Conservation (phyloP, 2,797 vertebrate genomes). For the Masticophis lateralis region DNA sequence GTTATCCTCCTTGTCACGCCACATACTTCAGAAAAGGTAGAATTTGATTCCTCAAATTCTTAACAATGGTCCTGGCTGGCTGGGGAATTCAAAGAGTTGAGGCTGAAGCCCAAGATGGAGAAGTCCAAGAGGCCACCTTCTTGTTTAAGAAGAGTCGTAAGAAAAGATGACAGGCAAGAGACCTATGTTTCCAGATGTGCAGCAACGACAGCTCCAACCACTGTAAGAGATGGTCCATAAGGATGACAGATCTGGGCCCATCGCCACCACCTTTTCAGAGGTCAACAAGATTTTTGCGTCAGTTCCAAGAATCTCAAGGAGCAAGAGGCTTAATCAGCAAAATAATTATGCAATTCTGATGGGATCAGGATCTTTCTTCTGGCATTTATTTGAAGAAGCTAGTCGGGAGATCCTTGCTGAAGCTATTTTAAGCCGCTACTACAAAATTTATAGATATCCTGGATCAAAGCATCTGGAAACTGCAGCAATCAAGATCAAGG, state of each 20-base stretch:
- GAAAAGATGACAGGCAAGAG: not conserved
- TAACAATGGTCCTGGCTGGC: not conserved
- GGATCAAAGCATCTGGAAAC: not conserved
- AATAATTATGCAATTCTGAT: not conserved
- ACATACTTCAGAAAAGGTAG: not conserved
- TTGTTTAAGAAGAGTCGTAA: not conserved
- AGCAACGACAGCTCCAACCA: not conserved
- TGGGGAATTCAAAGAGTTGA: not conserved
- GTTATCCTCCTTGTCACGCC: not conserved
- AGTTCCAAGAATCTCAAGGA: not conserved
- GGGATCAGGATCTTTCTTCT: not conserved
- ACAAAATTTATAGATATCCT: not conserved
- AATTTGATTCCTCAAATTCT: not conserved
- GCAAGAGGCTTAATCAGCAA: not conserved
- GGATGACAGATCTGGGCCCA: not conserved
- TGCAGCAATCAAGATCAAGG: not conserved
- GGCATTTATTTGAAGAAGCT: not conserved
- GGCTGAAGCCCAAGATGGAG: not conserved
- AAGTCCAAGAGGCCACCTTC: not conserved
- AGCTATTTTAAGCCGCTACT: not conserved
- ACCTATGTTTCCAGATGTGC: not conserved
- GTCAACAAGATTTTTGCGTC: not conserved
- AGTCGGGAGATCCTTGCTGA: not conserved
- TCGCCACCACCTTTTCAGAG: not conserved
- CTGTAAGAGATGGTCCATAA: not conserved